These are phyloP conservation scores for Harpagoxenus sublaevis DNA, from an alignment of 2,888 invertebrate species.

Conservation along the genomic window DNA sequence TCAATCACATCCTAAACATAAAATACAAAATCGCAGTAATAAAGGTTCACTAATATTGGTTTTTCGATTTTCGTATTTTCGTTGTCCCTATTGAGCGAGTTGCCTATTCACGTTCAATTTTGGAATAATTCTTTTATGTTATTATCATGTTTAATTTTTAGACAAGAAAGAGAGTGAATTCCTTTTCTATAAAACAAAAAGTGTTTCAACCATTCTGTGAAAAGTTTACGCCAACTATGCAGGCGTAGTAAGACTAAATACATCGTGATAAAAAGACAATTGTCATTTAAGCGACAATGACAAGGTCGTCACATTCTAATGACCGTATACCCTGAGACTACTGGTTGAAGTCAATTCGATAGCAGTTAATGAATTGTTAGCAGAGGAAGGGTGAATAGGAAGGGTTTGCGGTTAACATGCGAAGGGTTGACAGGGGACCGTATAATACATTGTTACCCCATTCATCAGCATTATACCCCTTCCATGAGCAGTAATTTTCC, in stretches of 20 bases:
- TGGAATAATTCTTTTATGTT: background rate
- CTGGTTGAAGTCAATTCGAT: constrained; percentile 79
- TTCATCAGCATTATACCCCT: constrained; percentile 76
- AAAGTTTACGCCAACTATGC: background rate
- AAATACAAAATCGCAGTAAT: no score
- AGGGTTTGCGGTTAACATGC: constrained; percentile 83
- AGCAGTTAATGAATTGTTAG: constrained; percentile 85
- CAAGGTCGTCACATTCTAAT: constrained; percentile 51
- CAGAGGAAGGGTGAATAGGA: constrained; percentile 74
- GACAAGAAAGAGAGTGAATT: background rate
- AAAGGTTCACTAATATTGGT: no score
- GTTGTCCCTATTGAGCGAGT: background rate
- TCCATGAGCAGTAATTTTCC: constrained; percentile 75
- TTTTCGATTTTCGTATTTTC: no score
- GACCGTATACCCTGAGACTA: constrained; percentile 61
- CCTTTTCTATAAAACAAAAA: background rate
- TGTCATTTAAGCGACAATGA: constrained; percentile 19
- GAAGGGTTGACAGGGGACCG: constrained; percentile 79
- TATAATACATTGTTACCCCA: constrained; percentile 86
- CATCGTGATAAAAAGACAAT: constrained; percentile 3
- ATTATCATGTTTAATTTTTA: background rate
- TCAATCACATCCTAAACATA: no score
- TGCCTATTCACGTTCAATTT: background rate
- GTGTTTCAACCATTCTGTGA: background rate
- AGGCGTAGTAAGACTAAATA: background rate